Evolutionary conservation across 2,797 vertebrate species (phyloP).

Genomic region (Galaxias olidus): DNA sequence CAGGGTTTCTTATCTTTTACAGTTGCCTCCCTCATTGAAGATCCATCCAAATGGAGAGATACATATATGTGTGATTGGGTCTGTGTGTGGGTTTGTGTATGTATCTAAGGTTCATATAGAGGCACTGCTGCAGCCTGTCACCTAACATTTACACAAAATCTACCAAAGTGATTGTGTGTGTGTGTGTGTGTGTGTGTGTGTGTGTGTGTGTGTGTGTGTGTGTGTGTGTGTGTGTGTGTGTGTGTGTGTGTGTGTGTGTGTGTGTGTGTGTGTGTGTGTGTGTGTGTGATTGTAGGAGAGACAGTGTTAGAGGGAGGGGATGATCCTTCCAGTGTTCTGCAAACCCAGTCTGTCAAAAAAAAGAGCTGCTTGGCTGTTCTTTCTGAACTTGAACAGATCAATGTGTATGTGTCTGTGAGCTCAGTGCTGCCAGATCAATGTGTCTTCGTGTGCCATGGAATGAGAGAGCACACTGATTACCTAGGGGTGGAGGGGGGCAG

Average conservation of each 20-base stretch:
- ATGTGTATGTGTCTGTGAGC: slow-evolving; percentile 55
- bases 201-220: slow-evolving; percentile 22
- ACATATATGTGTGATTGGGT: background rate
- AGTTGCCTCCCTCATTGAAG: too few species aligned
- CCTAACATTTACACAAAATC: too few species aligned
- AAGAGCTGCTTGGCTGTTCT: slow-evolving; percentile 71
- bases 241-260: slow-evolving; percentile 23
- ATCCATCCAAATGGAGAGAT: too few species aligned
- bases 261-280: slow-evolving; percentile 19
- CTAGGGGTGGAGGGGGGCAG: slow-evolving; percentile 64
- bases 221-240: slow-evolving; percentile 21
- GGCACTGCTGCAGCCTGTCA: too few species aligned
- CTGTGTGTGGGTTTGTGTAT: background rate
- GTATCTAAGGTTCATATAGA: slow-evolving; percentile 1
- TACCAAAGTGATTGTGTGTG: background rate
- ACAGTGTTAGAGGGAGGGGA: slow-evolving; percentile 23
- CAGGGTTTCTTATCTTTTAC: too few species aligned
- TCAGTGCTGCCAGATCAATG: slow-evolving; percentile 49
- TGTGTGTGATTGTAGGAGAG: slow-evolving; percentile 22
- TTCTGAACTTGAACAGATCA: slow-evolving; percentile 85
- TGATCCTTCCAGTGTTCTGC: slow-evolving; percentile 58
- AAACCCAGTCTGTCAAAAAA: slow-evolving; percentile 59
- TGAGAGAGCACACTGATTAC: slow-evolving; percentile 82
- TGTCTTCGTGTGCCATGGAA: slow-evolving; percentile 77
- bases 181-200: background rate